phyloP scores from a whole-genome alignment of 1,140 invertebrate genomes.

The Aphis gossypii region DNA sequence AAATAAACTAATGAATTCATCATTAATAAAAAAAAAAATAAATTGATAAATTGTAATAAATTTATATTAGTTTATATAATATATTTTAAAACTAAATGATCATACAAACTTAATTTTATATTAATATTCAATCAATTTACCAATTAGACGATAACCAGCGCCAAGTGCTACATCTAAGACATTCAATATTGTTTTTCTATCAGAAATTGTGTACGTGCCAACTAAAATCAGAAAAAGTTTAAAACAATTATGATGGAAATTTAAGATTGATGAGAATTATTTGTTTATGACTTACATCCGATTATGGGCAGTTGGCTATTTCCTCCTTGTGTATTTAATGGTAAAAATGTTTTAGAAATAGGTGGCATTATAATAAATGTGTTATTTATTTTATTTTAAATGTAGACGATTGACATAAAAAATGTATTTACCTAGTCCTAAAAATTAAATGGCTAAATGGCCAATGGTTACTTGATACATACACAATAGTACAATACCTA shows the following conservation, averaged over 20 bases:
- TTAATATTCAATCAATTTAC: constrained; percentile 63
- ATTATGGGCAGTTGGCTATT: constrained; percentile 13
- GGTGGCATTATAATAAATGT: neutral
- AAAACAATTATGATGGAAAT: neutral
- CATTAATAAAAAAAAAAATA: neutral
- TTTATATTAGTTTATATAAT: too few relatives aligned
- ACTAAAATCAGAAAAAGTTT: constrained; percentile 63
- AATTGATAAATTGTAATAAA: too few relatives aligned
- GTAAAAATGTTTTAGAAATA: constrained; percentile 16
- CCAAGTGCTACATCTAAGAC: constrained; percentile 67
- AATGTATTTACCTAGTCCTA: too few relatives aligned
- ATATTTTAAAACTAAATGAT: neutral
- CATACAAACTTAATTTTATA: neutral
- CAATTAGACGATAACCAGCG: constrained; percentile 70
- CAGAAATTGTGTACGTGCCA: constrained; percentile 67
- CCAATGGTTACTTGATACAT: too few relatives aligned
- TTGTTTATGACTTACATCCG: constrained; percentile 23
- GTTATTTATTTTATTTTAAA: neutral
- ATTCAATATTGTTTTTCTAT: constrained; percentile 64
- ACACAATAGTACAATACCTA: too few relatives aligned
- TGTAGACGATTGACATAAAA: neutral
- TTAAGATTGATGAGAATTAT: neutral
- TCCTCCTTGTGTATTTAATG: neutral
- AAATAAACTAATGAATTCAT: neutral
- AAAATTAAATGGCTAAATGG: too few relatives aligned